Evolutionary conservation across 1,140 invertebrate species (phyloP), one percentile per base, ranked within the genome.

Genomic region (Hormaphis cornu): DNA sequence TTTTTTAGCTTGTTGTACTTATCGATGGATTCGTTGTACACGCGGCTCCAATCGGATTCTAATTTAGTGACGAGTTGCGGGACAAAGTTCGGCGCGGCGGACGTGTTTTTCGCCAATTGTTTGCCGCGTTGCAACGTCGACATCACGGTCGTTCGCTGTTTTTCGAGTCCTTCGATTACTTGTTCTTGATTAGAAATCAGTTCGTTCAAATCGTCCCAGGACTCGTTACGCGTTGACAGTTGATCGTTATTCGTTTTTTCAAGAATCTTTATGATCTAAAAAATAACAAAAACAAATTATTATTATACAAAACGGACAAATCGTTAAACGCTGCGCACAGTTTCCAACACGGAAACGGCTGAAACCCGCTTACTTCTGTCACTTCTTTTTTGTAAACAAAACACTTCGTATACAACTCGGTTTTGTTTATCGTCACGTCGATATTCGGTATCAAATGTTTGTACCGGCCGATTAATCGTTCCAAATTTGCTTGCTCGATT

Each of bases 391-490:
- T 82, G 76, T 94, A 97, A 1, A 89, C 89, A 77, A 95, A 95
- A 77, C 93, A 95, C 77, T 91, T 91, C 7, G 91, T 91, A 74
- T 93, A 89, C 0, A 93, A 87, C 73, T 95, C 91, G 1, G 93
- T 93, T 78, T 92, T 91, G 1, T 91, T 88, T 83, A 93, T 89
- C 1, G 91, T 93, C 26, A 93, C 87, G 76, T 97, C 93, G 72
- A 97, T 91, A 1, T 87, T 89, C 2, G 93, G 93, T 74, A 95
- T 90, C 1, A 97, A 80, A 73, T 89, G 89, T 77, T 95, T 93
- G 76, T 95, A 95, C 69, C 91, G 84, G 6, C 85, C 81, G 70
- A 96, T 89, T 5, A 97, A 79, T 71, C 86, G 84, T 76, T 95
- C 90, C 16, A 97, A 80, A 73, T 86, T 85, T 54, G 86, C 83